Base-by-base conservation (phyloP, 2,797 vertebrate genomes). In the Takifugu ocellatus region DNA sequence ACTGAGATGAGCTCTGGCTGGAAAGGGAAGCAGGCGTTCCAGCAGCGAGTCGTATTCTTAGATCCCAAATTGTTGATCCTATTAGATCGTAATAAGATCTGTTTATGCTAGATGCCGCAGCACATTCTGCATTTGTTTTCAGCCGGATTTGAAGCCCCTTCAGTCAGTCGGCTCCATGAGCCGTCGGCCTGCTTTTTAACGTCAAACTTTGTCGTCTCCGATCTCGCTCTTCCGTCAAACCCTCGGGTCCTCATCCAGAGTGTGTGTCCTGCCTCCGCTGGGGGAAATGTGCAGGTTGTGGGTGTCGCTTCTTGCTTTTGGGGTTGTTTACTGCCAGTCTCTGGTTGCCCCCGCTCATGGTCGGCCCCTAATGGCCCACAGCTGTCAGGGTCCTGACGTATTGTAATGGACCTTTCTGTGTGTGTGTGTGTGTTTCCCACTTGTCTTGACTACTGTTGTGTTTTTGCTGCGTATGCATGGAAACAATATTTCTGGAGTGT, bases 311-410 rank as follows among this genome's bases (percentile, higher is more conserved):
- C 63, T 54, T 63, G 75, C 68, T 65, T 82, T 81, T 74, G 57
- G 74, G 78, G 79, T 87, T 92, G 91, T 75, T 91, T 90, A 78
- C 87, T 83, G 87, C 88, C 78, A 83, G 87, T 89, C 86, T 89
- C 72, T 77, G 66, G 70, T 81, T 78, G 78, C 64, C 79, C 74
- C 77, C 78, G 78, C 64, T 74, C 79, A 89, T 86, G 88, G 78
- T 84, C 86, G 89, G 88, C 82, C 88, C 90, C 91, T 95, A 94
- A 94, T 94, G 87, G 88, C 91, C 83, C 86, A 90, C 93, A 95
- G 92, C 92, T 93, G 93, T 92, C 88, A 88, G 70, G 52, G 88
- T 86, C 84, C 73, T 70, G 74, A 87, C 85, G 82, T 81, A 85
- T 89, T 90, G 85, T 85, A 72, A 75, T 67, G 66, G 66, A 66